Conservation (phyloP, 2,797 vertebrate genomes). For the Notamacropus eugenii region DNA sequence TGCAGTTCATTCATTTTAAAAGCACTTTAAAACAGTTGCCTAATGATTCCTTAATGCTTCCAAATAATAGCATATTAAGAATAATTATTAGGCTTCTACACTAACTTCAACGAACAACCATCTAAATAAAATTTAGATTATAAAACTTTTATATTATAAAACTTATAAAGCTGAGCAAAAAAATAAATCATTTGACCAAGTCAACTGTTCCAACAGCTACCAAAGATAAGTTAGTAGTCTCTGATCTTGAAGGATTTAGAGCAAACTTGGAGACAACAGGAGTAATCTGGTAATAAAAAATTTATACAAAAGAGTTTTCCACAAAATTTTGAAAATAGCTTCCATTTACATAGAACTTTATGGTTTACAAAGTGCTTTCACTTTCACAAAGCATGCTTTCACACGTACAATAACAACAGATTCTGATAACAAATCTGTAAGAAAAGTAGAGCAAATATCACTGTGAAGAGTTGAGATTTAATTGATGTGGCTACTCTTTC, state of each 20-base stretch:
- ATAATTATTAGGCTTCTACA: conserved; percentile 8
- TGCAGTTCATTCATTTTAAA: conserved; percentile 57
- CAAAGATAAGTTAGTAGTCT: neutral
- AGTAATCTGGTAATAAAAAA: neutral
- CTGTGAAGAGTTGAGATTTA: neutral
- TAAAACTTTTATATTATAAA: no score
- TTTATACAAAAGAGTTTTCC: neutral
- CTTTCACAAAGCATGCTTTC: neutral
- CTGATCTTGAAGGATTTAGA: neutral
- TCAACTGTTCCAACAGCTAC: neutral
- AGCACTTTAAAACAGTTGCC: conserved; percentile 12
- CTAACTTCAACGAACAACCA: neutral
- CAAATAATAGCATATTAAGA: conserved; percentile 56
- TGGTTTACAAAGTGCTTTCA: neutral
- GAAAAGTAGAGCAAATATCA: neutral
- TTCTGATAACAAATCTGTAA: neutral
- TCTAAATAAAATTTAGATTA: neutral
- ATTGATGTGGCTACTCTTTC: neutral
- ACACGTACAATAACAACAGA: neutral
- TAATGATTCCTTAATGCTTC: conserved; percentile 48
- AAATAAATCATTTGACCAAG: neutral
- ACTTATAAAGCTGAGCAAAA: conserved; percentile 9
- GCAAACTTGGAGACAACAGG: neutral
- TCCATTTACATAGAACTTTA: neutral
- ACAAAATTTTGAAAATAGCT: neutral